Evolutionary conservation across 2,113 vertebrate species (phyloP), one percentile per base, ranked within the genome.

Genomic region (Noturus placidus): DNA sequence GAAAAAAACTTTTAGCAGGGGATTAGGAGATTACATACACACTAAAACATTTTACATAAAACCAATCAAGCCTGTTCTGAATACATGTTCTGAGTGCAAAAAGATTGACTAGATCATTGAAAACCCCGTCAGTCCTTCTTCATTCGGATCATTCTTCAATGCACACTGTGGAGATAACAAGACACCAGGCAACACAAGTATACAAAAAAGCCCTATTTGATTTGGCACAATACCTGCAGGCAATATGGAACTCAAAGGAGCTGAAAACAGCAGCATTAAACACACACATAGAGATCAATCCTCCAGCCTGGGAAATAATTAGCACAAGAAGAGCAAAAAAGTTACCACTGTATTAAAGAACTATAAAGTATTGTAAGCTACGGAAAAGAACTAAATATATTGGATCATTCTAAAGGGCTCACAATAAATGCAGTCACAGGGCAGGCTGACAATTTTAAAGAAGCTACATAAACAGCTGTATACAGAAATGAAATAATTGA

Each of bases 151-250:
- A 84, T 38, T 84, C 33, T 61, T 85, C 27, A n/a, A 0, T 33
- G 14, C 27, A 63, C 38, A 63, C 35, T 56, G 46, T 42, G 27
- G 33, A n/a, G 25, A 74, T 42, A 74, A 17, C 30, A 85, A 74
- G 35, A 27, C 74, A 78, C n/a, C 72, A 65, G 7, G 25, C 25
- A 77, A 38, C 84, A 85, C 13, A 84, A 72, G 50, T 42, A 50
- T 25, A 50, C 46, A 52, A 69, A 67, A 67, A 69, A 10, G 7
- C 8, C 7, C 67, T 30, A 38, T 52, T 86, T 78, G n/a, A 65
- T 85, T 85, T 61, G 33, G 22, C 56, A 30, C 25, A 57, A n/a
- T 56, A 19, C 57, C 72, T 85, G 25, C 52, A 86, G 72, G 56
- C 38, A 86, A 85, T 19, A 72, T 65, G 10, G 17, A 84, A 30